A percentile compares a stretch with the other conserved stretches of the same genome.
phyloP scores from a whole-genome alignment of 92 coral and sea anemone genomes.

The Pocillopora meandrina region DNA sequence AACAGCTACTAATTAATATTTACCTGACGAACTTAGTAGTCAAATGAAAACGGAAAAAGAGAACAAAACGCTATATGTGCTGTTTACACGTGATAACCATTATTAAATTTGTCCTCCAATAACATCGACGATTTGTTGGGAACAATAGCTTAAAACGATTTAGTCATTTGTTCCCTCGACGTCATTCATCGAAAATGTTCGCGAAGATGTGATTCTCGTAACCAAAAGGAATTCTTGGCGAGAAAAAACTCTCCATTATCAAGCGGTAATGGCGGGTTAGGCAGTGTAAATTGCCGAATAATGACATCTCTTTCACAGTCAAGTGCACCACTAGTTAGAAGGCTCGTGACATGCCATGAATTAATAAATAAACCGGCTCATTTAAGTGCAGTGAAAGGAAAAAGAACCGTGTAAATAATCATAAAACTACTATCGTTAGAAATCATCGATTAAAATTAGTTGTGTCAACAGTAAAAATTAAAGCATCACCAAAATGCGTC shows the following conservation, averaged over 20 bases:
- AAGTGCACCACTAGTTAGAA: neutral
- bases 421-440: neutral
- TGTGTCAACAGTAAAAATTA: constrained; percentile 15
- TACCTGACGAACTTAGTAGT: neutral
- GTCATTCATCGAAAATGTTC: neutral
- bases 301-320: constrained; percentile 3
- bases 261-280: neutral
- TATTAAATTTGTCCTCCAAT: constrained; percentile 35
- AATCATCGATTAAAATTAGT: constrained; percentile 7
- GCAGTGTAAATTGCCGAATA: constrained; percentile 1
- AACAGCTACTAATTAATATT: neutral
- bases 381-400: neutral
- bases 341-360: neutral
- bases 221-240: neutral
- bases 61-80: neutral
- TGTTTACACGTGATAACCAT: constrained; percentile 21
- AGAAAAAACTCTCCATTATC: neutral
- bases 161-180: neutral
- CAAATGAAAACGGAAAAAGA: constrained; percentile 17
- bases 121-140: constrained; percentile 1
- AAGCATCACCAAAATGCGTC: neutral
- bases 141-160: constrained; percentile 23
- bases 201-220: constrained; percentile 17
- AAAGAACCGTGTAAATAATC: constrained; percentile 13
- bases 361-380: constrained; percentile 18